Evolutionary conservation across 2,113 vertebrate genomes (phyloP).

Genomic region (Deroptyus accipitrinus): DNA sequence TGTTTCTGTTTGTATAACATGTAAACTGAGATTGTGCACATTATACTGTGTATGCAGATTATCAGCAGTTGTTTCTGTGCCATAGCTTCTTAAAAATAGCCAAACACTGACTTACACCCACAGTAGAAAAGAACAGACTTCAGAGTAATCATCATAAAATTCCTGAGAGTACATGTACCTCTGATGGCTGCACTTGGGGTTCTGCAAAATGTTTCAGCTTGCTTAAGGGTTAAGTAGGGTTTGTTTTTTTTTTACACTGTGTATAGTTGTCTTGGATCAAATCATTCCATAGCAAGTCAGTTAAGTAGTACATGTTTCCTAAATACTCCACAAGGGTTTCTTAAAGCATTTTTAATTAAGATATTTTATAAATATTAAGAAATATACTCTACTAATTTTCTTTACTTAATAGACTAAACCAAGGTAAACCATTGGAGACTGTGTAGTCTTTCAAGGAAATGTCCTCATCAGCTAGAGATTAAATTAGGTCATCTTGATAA

Average conservation of each 20-base stretch:
- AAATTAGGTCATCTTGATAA: conserved; percentile 43
- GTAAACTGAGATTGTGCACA: neutral
- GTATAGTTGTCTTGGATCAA: neutral
- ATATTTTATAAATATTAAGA: neutral
- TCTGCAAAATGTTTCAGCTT: neutral
- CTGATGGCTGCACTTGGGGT: neutral
- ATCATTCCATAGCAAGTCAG: neutral
- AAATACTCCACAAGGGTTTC: neutral
- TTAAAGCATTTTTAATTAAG: neutral
- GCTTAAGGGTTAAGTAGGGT: neutral
- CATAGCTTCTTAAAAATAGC: neutral
- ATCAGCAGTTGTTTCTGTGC: neutral
- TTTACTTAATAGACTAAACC: neutral
- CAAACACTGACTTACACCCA: neutral
- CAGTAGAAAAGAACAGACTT: neutral
- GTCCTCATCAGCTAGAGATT: conserved; percentile 24
- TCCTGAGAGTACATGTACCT: neutral
- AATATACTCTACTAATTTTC: neutral
- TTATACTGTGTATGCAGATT: neutral
- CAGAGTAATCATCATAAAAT: neutral
- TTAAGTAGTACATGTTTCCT: neutral
- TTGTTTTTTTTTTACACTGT: fast-evolving
- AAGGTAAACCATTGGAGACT: neutral
- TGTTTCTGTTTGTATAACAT: neutral
- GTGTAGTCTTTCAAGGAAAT: neutral